Evolutionary conservation across 2,113 vertebrate species (phyloP), one percentile per base, ranked within the genome.

Genomic region (Stictonetta naevosa): DNA sequence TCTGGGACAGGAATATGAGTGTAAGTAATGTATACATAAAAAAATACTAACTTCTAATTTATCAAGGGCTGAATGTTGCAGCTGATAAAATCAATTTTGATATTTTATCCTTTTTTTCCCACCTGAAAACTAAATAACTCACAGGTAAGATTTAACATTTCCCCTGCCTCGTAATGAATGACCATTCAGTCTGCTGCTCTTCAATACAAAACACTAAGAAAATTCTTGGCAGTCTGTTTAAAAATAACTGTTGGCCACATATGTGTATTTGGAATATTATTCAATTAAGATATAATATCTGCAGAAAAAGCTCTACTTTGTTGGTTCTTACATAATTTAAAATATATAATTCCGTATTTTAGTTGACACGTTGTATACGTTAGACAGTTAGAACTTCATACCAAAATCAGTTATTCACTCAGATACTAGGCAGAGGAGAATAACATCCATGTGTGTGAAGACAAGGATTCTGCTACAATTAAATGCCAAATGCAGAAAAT

Each of bases 1-100:
- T 99, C 96, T 99, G 99, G 99, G 99, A 99, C 87, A 98, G 99
- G 85, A 99, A 99, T 97, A 95, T 99, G 93, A 99, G 96, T 58
- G 99, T 99, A 97, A 99, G 99, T 98, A 33, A 86, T 77, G 3
- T 82, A 48, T 95, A 29, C 26, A 66, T 88, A 14, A 19, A 67
- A 64, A 26, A 66, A 15, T 62, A 38, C n/a, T 22, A 63, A 3
- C 12, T 68, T 73, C 33, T 64, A 8, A 28, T 64, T 12, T 68
- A 55, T 42, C 0, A 11, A 64, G 8, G 76, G 11, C 22, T 87
- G 6, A 82, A 60, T 81, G 20, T 42, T 73, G 33, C 86, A 66
- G 11, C 8, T 69, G 56, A 66, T 79, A 55, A 86, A 80, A 80
- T 60, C 1, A 26, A 4, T 67, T 60, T 56, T 67, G 4, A 1